Evolutionary conservation across 2,797 vertebrate species (phyloP).

Genomic region (Acanthornis magna): DNA sequence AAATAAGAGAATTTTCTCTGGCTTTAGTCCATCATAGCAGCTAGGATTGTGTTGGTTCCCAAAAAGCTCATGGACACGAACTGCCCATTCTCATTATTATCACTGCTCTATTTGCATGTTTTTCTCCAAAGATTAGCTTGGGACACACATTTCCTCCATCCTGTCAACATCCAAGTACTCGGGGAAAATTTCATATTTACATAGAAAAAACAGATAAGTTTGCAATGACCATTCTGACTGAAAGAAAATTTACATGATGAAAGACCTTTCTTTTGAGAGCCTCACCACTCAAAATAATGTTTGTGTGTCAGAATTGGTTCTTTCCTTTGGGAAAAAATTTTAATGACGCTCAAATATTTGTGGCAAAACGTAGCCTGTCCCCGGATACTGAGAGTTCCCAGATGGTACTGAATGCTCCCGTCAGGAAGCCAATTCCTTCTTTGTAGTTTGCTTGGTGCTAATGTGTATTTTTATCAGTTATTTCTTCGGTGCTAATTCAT

Average conservation of each 20-base stretch:
- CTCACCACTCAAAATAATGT: not conserved
- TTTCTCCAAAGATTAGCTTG: not conserved
- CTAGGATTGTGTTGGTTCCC: not conserved
- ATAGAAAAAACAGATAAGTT: not conserved
- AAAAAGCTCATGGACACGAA: not conserved
- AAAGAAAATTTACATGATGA: not conserved
- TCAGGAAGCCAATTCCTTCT: slow-evolving; percentile 4
- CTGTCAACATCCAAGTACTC: not conserved
- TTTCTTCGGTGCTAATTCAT: slow-evolving; percentile 48
- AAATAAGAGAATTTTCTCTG: not conserved
- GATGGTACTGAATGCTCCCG: not conserved
- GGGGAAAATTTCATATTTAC: not conserved
- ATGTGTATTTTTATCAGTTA: slow-evolving; percentile 25
- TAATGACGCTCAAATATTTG: slow-evolving; percentile 8
- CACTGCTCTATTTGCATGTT: not conserved
- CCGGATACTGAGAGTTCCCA: slow-evolving; percentile 18
- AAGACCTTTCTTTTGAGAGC: not conserved
- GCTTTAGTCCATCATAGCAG: slow-evolving; percentile 3
- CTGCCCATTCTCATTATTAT: slow-evolving; percentile 5
- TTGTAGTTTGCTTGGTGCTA: slow-evolving; percentile 3
- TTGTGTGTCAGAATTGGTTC: not conserved
- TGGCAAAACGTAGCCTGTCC: not conserved
- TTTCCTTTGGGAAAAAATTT: not conserved
- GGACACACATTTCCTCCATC: not conserved
- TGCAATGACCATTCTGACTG: not conserved